Percentiles rank a stretch among this genome's conserved stretches.
Evolutionary conservation across 2,888 invertebrate genomes (phyloP).

Genomic region (Cheilosia vernalis): DNA sequence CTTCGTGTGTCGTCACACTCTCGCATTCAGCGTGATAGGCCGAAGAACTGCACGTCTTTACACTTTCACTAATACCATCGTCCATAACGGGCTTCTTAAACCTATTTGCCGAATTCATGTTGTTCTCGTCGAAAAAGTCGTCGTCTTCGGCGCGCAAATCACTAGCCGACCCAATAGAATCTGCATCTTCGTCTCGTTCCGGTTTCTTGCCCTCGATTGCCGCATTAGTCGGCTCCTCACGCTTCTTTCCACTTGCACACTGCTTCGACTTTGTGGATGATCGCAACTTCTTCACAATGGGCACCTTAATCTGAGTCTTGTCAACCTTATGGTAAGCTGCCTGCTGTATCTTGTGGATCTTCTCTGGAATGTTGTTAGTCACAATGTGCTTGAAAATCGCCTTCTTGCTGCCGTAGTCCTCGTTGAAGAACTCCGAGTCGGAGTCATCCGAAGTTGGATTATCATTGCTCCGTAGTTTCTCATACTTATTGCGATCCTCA

Average conservation of each 20-base stretch:
- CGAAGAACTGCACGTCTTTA: slow-evolving; percentile 88
- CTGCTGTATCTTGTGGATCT: slow-evolving; percentile 84
- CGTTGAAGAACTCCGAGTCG: slow-evolving; percentile 83
- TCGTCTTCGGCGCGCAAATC: slow-evolving; percentile 86
- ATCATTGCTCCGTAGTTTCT: slow-evolving; percentile 88
- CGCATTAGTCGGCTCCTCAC: slow-evolving; percentile 68
- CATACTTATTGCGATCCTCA: slow-evolving; percentile 90
- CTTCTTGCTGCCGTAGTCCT: slow-evolving; percentile 80
- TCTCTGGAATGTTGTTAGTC: slow-evolving; percentile 85
- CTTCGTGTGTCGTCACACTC: slow-evolving; percentile 87
- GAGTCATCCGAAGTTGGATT: slow-evolving; percentile 85
- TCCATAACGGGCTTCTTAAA: slow-evolving; percentile 81
- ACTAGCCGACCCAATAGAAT: slow-evolving; percentile 89
- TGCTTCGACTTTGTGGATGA: slow-evolving; percentile 81
- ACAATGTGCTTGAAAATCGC: slow-evolving; percentile 83
- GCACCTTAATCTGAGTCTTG: slow-evolving; percentile 82
- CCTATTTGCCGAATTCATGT: slow-evolving; percentile 79
- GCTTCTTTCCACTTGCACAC: slow-evolving; percentile 69
- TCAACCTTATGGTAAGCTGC: slow-evolving; percentile 85
- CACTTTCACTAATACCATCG: slow-evolving; percentile 86
- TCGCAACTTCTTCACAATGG: slow-evolving; percentile 84
- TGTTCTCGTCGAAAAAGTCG: slow-evolving; percentile 83
- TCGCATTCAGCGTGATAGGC: slow-evolving; percentile 90
- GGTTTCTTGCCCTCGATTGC: slow-evolving; percentile 76
- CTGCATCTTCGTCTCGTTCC: slow-evolving; percentile 85